Conservation (phyloP, 2,797 vertebrate genomes). For the Hozukius guyotensis region DNA sequence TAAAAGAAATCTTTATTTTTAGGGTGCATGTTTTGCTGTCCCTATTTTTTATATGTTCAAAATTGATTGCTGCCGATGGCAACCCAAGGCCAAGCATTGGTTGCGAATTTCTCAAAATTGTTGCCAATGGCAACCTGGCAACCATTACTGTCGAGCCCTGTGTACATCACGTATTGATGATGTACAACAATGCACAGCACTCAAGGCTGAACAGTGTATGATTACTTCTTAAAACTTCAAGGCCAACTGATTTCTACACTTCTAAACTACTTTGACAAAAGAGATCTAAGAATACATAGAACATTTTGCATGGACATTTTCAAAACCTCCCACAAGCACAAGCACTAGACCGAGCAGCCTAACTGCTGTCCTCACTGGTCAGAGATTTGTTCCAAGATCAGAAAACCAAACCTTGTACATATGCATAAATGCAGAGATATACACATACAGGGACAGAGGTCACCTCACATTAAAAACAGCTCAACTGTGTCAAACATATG, state of each 20-base stretch:
- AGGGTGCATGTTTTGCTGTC: not conserved
- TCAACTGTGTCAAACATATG: slow-evolving; percentile 57
- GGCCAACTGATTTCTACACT: not conserved
- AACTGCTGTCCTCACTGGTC: not conserved
- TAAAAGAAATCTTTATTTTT: too few species aligned
- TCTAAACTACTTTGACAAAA: not conserved
- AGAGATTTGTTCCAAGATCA: slow-evolving; percentile 11
- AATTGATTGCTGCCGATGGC: not conserved
- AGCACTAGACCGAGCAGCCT: not conserved
- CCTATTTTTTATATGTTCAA: not conserved
- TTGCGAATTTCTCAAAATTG: not conserved
- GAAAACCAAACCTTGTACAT: not conserved
- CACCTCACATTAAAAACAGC: slow-evolving; percentile 30
- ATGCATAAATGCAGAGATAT: not conserved
- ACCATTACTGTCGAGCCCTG: not conserved
- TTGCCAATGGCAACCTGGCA: not conserved
- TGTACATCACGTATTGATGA: not conserved
- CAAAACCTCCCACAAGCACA: not conserved
- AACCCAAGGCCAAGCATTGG: not conserved
- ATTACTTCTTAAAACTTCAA: not conserved
- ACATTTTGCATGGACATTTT: not conserved
- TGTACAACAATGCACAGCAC: not conserved
- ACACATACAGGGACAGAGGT: not conserved
- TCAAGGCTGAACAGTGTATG: not conserved
- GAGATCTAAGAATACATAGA: not conserved